Evolutionary conservation across 2,113 vertebrate species (phyloP), one percentile per base, ranked within the genome.

Genomic region (Mirounga angustirostris): DNA sequence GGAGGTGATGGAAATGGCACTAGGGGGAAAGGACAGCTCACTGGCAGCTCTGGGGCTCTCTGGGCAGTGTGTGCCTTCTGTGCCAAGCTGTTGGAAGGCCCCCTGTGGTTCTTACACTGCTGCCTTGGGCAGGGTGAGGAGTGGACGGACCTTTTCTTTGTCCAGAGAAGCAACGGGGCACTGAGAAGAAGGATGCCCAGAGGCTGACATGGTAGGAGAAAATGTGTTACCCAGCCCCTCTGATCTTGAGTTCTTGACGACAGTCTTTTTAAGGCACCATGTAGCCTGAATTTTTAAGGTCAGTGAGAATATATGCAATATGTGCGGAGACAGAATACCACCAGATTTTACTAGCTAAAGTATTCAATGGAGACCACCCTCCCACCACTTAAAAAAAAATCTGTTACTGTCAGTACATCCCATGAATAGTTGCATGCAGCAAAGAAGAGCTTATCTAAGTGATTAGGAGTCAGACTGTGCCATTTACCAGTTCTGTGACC

Each of bases 401-500:
- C 28, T 83, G 76, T 82, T 59, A 33, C 18, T 89, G 63, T 97
- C 50, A 24, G 82, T 84, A 58, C 56, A 67, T 73, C 71, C 43
- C n/a, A 21, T 28, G 95, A 88, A 91, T 36, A 30, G 9, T 14
- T 67, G 61, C 58, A 4, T 59, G n/a, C 82, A 58, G 71, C 65
- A n/a, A 69, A 90, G 88, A 92, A 78, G 61, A 71, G 12, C 63
- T 93, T 67, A 52, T 56, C 36, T 73, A 71, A 82, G 67, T 84
- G 82, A 2, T 24, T 92, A 82, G 71, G 36, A 94, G 52, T 71
- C 73, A 74, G 89, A 43, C 86, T 76, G 87, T 83, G 73, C 52
- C 89, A 83, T 85, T 78, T 80, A 81, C 89, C 79, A 98, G 90
- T 22, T 94, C 56, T 82, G 16, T 97, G 93, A 97, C 94, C 93